Percentiles rank a stretch among this genome's conserved stretches.
phyloP scores from a whole-genome alignment of 2,797 vertebrate genomes.

The Syngnathus acus region DNA sequence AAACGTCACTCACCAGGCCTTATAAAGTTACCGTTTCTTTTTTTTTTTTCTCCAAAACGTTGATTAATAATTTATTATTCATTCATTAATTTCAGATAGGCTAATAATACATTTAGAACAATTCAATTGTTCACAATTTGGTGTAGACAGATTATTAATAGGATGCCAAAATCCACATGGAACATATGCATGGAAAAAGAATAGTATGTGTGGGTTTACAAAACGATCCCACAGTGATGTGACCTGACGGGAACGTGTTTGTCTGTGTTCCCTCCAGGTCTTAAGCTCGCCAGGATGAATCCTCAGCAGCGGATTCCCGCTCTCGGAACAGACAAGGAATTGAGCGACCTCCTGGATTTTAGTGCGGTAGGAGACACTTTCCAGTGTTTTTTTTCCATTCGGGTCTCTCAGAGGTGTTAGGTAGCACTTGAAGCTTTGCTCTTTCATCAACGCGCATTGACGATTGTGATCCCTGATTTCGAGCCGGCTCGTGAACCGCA shows the following conservation, averaged over 20 bases:
- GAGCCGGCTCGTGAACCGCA: background rate
- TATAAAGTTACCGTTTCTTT: no score
- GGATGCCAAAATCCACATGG: no score
- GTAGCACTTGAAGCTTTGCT: background rate
- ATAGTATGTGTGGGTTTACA: background rate
- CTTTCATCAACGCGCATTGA: conserved; percentile 1
- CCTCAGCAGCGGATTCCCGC: conserved; percentile 98
- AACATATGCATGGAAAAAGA: background rate
- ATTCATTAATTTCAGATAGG: background rate
- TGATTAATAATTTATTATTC: background rate
- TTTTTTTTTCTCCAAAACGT: background rate
- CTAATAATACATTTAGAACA: no score
- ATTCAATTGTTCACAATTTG: no score
- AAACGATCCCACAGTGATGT: conserved; percentile 22
- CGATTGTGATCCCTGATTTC: background rate
- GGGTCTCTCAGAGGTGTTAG: background rate
- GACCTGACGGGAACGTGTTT: conserved; percentile 29
- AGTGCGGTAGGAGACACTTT: conserved; percentile 84
- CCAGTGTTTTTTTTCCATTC: no score
- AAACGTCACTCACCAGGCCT: background rate
- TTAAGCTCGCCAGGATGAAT: conserved; percentile 87
- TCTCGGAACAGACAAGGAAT: conserved; percentile 97
- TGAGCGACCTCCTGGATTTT: conserved; percentile 99
- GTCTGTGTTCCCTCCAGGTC: conserved; percentile 52
- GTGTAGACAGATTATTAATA: no score